Conservation (phyloP, 2,797 vertebrate species). For the Enteromius treurensis region DNA sequence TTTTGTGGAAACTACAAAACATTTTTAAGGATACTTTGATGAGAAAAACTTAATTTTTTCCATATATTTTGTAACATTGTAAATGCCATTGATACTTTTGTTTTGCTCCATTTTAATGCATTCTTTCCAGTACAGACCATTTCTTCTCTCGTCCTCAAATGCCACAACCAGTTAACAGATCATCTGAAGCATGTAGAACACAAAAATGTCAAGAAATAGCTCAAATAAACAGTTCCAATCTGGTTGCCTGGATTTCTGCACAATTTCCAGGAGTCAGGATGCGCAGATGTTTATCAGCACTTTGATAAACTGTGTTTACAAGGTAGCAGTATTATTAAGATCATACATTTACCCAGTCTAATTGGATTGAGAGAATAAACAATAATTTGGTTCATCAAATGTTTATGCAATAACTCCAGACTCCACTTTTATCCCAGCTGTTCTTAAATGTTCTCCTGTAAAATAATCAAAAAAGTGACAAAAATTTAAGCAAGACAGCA, state of each 20-base stretch:
- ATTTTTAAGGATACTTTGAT: neutral
- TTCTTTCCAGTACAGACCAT: neutral
- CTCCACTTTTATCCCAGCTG: neutral
- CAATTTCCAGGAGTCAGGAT: constrained; percentile 23
- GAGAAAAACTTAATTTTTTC: neutral
- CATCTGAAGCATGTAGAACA: neutral
- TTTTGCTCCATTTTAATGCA: neutral
- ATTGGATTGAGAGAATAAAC: neutral
- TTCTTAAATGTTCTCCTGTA: neutral
- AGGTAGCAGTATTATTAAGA: neutral
- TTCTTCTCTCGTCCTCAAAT: neutral
- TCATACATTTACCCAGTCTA: neutral
- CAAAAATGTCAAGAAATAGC: neutral
- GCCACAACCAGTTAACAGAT: neutral
- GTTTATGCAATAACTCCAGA: neutral
- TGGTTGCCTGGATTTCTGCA: neutral
- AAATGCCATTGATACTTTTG: neutral
- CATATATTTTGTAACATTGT: neutral
- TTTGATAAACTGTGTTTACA: constrained; percentile 4
- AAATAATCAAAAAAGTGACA: neutral
- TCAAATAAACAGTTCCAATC: neutral
- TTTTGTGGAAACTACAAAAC: neutral
- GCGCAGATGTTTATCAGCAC: neutral
- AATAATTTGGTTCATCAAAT: neutral
- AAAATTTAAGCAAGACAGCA: neutral